These are phyloP conservation scores for Serrognathus titanus DNA, from an alignment of 2,888 invertebrate species.

Conservation along the genomic window DNA sequence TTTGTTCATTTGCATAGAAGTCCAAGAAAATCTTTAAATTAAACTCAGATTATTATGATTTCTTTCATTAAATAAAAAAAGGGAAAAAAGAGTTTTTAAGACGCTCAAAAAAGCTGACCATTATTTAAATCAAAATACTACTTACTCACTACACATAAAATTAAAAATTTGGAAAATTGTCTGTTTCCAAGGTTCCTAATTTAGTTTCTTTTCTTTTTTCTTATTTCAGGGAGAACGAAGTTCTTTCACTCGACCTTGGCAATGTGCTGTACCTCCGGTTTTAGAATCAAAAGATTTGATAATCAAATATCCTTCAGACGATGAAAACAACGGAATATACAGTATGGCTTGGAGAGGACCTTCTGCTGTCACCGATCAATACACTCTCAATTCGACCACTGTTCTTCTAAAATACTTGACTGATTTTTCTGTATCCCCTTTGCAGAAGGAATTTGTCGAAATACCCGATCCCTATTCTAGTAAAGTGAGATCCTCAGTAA, in stretches of 20 bases:
- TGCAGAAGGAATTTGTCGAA: constrained; percentile 81
- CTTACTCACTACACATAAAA: no score
- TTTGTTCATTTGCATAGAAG: no score
- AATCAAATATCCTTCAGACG: constrained; percentile 75
- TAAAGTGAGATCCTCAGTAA: constrained; percentile 53
- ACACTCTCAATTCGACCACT: constrained; percentile 61
- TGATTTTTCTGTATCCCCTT: constrained; percentile 81
- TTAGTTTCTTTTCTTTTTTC: constrained; percentile 6
- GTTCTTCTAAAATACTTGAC: constrained; percentile 78
- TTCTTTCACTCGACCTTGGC: constrained; percentile 74
- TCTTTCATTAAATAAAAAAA: background rate
- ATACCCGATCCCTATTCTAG: constrained; percentile 77
- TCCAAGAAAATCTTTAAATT: no score
- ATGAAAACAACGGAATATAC: constrained; percentile 77
- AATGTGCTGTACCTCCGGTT: constrained; percentile 63
- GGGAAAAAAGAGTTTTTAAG: no score
- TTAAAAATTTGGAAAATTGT: no score
- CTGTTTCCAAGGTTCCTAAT: background rate
- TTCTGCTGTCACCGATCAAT: constrained; percentile 55
- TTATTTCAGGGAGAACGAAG: constrained; percentile 50
- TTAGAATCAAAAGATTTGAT: constrained; percentile 55
- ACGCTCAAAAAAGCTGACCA: no score
- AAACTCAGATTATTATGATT: no score
- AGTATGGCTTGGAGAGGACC: constrained; percentile 80
- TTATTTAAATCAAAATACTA: no score